A percentile compares a stretch with the other conserved stretches of the same genome.
Evolutionary conservation across 2,113 vertebrate genomes (phyloP).

Genomic region (Sphaerodactylus townsendi): DNA sequence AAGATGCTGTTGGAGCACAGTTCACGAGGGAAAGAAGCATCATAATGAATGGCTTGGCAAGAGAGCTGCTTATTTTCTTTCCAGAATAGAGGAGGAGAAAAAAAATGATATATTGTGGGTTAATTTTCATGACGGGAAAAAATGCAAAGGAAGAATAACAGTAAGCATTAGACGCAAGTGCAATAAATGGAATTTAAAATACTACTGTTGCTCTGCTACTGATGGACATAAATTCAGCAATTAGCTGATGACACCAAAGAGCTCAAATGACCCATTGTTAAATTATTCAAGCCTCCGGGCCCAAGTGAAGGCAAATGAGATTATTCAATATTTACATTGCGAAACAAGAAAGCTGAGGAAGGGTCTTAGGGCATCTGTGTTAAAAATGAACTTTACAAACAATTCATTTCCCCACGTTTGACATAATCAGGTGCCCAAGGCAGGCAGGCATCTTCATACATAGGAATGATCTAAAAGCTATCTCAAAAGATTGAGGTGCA

Average conservation of each 20-base stretch:
- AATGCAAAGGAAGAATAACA: slow-evolving; percentile 69
- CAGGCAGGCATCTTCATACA: too few relatives aligned
- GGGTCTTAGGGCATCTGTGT: background rate
- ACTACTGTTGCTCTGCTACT: slow-evolving; percentile 48
- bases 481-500: background rate
- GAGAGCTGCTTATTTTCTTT: slow-evolving; percentile 74
- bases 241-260: slow-evolving; percentile 74
- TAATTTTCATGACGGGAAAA: slow-evolving; percentile 80
- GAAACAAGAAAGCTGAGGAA: slow-evolving; percentile 37
- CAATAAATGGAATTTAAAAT: slow-evolving; percentile 74
- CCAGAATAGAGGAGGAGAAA: background rate
- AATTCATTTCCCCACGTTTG: background rate
- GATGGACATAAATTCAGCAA: slow-evolving; percentile 72
- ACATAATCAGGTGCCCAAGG: background rate
- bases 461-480: background rate
- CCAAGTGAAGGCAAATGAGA: slow-evolving; percentile 60
- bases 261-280: slow-evolving; percentile 69
- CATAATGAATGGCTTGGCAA: slow-evolving; percentile 79
- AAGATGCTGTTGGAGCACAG: slow-evolving; percentile 77
- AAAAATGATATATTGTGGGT: slow-evolving; percentile 73
- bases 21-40: slow-evolving; percentile 75
- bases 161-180: slow-evolving; percentile 67
- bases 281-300: slow-evolving; percentile 76
- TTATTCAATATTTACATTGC: slow-evolving; percentile 62
- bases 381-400: background rate